Percentiles rank a stretch among this genome's conserved stretches.
Evolutionary conservation across 2,888 invertebrate genomes (phyloP).

Genomic region (Graphium colonna): DNA sequence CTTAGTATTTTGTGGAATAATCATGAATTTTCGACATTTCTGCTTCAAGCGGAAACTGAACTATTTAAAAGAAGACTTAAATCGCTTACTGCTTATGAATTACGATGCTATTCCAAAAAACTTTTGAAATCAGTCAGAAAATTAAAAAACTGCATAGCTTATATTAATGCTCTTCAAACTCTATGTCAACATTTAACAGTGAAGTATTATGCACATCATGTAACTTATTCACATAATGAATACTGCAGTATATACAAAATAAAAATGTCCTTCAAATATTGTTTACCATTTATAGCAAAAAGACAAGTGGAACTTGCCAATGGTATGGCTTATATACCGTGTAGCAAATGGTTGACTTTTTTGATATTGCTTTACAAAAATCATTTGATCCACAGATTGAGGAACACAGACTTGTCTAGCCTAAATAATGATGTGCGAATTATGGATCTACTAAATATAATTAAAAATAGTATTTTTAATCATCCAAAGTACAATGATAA

Average conservation of each 20-base stretch:
- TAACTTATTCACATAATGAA: conserved; percentile 40
- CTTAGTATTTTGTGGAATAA: conserved; percentile 50
- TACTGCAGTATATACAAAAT: conserved; percentile 49
- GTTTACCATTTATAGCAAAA: conserved; percentile 72
- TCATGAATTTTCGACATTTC: conserved; percentile 47
- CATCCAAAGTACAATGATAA: conserved; percentile 22
- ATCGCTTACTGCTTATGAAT: conserved; percentile 50
- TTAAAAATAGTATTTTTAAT: conserved; percentile 37
- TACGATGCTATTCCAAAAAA: conserved; percentile 59
- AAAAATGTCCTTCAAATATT: conserved; percentile 75
- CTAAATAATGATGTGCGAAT: conserved; percentile 60
- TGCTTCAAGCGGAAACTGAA: conserved; percentile 55
- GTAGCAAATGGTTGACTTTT: conserved; percentile 77
- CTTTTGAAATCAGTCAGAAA: conserved; percentile 51
- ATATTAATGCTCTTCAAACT: conserved; percentile 44
- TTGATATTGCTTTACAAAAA: conserved; percentile 66
- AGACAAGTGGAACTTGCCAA: conserved; percentile 72
- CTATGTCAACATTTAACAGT: conserved; percentile 57
- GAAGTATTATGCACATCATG: conserved; percentile 56
- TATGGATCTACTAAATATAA: conserved; percentile 47
- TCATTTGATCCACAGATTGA: conserved; percentile 57
- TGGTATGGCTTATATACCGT: conserved; percentile 76
- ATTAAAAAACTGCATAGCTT: conserved; percentile 31
- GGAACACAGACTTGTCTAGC: conserved; percentile 40
- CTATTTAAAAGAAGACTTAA: conserved; percentile 51